These are phyloP conservation scores for Tragelaphus scriptus DNA, from an alignment of 2,113 vertebrate genomes.

Conservation along the genomic window DNA sequence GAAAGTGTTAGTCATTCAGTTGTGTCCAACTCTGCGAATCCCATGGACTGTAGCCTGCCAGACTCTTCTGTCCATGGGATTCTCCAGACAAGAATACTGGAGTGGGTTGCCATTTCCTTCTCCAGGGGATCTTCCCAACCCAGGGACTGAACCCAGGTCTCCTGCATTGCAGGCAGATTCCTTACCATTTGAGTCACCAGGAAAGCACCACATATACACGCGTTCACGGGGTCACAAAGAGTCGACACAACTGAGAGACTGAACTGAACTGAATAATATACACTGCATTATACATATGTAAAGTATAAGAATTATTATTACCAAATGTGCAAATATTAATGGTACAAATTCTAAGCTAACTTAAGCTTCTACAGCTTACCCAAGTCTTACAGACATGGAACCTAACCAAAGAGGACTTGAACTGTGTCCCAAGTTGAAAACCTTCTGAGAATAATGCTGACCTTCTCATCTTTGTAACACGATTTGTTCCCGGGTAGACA, in stretches of 20 bases:
- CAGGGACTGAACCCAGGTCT: not conserved
- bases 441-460: not conserved
- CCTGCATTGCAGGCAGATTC: not conserved
- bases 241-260: not conserved
- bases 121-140: not conserved
- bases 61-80: not conserved
- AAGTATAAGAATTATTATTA: slow-evolving; percentile 13
- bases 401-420: not conserved
- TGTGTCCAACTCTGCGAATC: not conserved
- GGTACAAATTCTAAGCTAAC: not conserved
- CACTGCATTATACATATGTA: not conserved
- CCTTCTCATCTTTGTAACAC: not conserved
- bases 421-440: not conserved
- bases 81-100: not conserved
- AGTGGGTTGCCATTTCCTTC: not conserved
- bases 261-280: not conserved
- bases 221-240: not conserved
- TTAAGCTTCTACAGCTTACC: not conserved
- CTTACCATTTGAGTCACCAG: not conserved
- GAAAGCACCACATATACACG: not conserved
- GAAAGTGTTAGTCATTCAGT: not conserved
- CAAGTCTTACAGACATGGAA: not conserved
- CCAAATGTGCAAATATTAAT: not conserved
- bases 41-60: accelerated
- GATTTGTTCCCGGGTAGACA: not conserved